These are phyloP conservation scores for Pundamilia nyererei DNA, from an alignment of 2,113 vertebrate species.

Conservation along the genomic window DNA sequence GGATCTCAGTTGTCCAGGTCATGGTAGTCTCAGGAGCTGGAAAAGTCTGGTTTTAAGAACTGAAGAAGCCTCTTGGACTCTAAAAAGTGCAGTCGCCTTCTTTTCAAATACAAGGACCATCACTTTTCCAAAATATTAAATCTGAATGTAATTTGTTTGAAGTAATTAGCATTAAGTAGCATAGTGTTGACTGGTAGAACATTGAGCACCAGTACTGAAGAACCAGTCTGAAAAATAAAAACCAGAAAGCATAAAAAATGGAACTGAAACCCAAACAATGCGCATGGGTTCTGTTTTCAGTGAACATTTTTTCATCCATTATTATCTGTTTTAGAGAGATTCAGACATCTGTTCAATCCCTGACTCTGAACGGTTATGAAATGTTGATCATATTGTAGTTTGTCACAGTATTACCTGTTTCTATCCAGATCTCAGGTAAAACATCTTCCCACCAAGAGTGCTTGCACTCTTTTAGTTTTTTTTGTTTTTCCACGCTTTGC, in stretches of 20 bases:
- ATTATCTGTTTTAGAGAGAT: not conserved
- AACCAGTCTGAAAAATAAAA: not conserved
- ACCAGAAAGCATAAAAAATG: not conserved
- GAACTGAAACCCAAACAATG: not conserved
- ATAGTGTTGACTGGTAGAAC: not conserved
- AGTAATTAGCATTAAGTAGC: not conserved
- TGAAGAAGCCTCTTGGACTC: not conserved
- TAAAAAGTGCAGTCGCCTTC: not conserved
- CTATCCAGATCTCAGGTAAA: not conserved
- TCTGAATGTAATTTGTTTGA: not conserved
- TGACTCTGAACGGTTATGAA: not conserved
- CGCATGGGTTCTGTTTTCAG: not conserved
- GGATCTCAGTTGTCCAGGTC: not conserved
- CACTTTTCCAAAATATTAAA: not conserved
- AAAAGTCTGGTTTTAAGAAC: not conserved
- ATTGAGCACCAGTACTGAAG: not conserved
- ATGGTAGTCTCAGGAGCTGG: rapidly evolving
- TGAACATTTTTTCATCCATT: not conserved
- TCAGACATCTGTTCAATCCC: not conserved
- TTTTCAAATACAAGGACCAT: not conserved
- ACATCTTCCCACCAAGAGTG: not conserved
- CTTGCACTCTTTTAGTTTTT: not conserved
- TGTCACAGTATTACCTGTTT: not conserved
- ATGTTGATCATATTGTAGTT: not conserved
- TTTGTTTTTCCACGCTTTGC: not conserved